Conservation (phyloP, 1,140 invertebrate species). For the Leptopilina clavipes region DNA sequence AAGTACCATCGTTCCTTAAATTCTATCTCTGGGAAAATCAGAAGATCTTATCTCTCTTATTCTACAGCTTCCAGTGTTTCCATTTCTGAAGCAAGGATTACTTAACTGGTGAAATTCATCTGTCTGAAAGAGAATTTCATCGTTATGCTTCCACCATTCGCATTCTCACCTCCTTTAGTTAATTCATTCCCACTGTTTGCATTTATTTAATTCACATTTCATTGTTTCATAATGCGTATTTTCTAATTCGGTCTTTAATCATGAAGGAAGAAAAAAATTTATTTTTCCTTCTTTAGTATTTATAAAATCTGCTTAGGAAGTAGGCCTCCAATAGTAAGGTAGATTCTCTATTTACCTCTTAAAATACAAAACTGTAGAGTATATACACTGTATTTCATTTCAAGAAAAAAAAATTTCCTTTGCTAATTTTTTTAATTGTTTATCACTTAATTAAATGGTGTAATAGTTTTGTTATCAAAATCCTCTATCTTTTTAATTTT, state of each 20-base stretch:
- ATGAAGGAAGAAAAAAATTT: too few species aligned
- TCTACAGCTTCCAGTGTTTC: conserved; percentile 58
- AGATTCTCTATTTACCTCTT: too few species aligned
- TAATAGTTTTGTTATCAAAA: background rate
- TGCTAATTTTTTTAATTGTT: background rate
- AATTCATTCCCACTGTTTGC: background rate
- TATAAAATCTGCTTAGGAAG: too few species aligned
- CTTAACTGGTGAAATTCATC: conserved; percentile 60
- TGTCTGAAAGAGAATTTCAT: conserved; percentile 50
- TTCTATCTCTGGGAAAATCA: conserved; percentile 30
- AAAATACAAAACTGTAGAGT: too few species aligned
- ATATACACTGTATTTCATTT: too few species aligned
- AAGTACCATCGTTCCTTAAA: background rate
- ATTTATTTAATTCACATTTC: background rate
- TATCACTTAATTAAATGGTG: background rate
- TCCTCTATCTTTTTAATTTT: background rate
- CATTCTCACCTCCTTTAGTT: conserved; percentile 12
- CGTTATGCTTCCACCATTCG: conserved; percentile 39
- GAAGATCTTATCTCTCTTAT: conserved; percentile 65
- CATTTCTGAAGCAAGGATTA: conserved; percentile 61
- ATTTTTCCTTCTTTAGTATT: too few species aligned
- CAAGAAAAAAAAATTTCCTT: too few species aligned
- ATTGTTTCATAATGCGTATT: background rate
- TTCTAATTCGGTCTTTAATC: too few species aligned
- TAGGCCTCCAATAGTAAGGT: too few species aligned